These are phyloP conservation scores for Aphidoletes aphidimyza DNA, from an alignment of 2,888 invertebrate genomes.

Conservation along the genomic window DNA sequence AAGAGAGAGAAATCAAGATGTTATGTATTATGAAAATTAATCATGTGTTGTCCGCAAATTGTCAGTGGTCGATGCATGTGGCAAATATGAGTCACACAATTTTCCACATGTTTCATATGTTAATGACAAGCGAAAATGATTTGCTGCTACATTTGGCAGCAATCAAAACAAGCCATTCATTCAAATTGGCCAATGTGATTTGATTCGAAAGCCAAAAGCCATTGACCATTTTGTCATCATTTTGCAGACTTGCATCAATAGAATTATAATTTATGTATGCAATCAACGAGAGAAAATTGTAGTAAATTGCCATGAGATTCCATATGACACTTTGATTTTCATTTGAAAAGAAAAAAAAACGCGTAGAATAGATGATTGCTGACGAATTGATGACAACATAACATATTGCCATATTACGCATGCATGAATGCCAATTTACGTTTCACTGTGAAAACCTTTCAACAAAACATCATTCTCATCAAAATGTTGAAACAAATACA, in stretches of 20 bases:
- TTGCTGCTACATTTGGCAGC: conserved; percentile 30
- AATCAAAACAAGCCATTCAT: background rate
- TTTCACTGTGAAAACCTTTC: too few relatives aligned
- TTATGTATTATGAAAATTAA: conserved; percentile 17
- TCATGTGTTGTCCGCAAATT: conserved; percentile 6
- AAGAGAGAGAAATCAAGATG: conserved; percentile 4
- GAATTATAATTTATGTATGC: background rate
- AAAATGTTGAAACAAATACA: too few relatives aligned
- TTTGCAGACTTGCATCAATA: background rate
- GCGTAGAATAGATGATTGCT: too few relatives aligned
- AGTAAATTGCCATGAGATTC: background rate
- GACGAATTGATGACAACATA: too few relatives aligned
- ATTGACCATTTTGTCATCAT: background rate
- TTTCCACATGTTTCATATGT: background rate
- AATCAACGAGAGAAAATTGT: background rate
- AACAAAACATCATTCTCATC: too few relatives aligned
- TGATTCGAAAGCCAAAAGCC: background rate
- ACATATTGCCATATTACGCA: too few relatives aligned
- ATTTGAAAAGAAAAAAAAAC: too few relatives aligned
- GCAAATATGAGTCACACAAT: background rate
- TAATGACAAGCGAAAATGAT: conserved; percentile 39
- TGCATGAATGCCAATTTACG: too few relatives aligned
- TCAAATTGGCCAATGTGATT: background rate
- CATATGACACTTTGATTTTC: too few relatives aligned
- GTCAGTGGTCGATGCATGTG: too few relatives aligned